A percentile compares a stretch with the other conserved stretches of the same genome.
These are phyloP conservation scores for Protaetia brevitarsis DNA, from an alignment of 1,140 invertebrate species.

Conservation along the genomic window DNA sequence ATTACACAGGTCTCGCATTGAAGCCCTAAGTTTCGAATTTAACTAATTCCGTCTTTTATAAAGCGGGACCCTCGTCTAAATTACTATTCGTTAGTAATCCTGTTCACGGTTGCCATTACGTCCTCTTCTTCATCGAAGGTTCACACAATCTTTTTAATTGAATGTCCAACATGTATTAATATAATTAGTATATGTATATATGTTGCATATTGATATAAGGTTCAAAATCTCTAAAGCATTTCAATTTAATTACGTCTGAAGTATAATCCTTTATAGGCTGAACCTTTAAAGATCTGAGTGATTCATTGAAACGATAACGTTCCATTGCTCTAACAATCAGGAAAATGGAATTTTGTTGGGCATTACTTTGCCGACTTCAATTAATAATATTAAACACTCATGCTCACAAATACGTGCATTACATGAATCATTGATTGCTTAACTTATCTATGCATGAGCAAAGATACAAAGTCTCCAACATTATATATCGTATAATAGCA, in stretches of 20 bases:
- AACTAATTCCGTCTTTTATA: too few relatives aligned
- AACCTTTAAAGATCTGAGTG: neutral
- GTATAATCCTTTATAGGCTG: neutral
- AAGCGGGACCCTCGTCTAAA: too few relatives aligned
- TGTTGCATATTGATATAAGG: too few relatives aligned
- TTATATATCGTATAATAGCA: neutral
- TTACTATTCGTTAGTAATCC: too few relatives aligned
- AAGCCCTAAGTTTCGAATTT: too few relatives aligned
- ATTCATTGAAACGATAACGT: neutral
- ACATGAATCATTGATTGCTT: neutral
- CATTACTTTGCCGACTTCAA: neutral
- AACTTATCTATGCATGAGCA: neutral
- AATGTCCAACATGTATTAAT: neutral
- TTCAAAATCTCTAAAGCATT: neutral
- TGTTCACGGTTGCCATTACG: too few relatives aligned
- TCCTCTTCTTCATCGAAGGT: too few relatives aligned
- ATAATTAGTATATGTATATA: constrained; percentile 11
- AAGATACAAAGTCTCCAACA: neutral
- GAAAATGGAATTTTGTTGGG: neutral
- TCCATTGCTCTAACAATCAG: neutral
- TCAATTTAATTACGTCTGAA: neutral
- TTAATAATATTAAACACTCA: neutral
- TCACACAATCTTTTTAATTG: neutral
- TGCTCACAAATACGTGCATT: neutral
- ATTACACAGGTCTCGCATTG: too few relatives aligned